These are phyloP conservation scores for Rachycentron canadum DNA, from an alignment of 2,797 vertebrate genomes.

Conservation along the genomic window DNA sequence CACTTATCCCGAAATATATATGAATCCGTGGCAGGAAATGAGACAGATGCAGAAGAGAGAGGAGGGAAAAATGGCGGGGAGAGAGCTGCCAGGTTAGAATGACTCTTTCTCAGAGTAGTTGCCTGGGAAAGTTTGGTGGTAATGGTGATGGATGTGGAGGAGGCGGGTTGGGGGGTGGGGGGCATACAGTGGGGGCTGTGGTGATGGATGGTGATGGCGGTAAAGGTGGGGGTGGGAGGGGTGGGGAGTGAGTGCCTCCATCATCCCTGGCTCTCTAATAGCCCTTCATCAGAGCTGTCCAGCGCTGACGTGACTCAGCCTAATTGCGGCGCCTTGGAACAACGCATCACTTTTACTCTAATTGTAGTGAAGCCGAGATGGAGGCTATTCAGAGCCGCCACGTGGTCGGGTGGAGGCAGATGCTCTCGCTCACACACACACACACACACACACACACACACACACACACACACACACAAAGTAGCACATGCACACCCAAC, in stretches of 20 bases:
- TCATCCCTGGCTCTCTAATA: conserved; percentile 73
- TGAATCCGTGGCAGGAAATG: conserved; percentile 76
- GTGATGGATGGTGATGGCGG: conserved; percentile 64
- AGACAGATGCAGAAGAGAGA: conserved; percentile 74
- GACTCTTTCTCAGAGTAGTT: conserved; percentile 63
- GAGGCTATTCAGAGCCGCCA: conserved; percentile 66
- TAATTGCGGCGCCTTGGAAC: conserved; percentile 80
- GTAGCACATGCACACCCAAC: conserved; percentile 27
- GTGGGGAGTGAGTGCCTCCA: conserved; percentile 62
- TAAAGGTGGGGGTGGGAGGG: conserved; percentile 45
- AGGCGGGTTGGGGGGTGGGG: conserved; percentile 10
- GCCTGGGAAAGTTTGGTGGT: conserved; percentile 70
- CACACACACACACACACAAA: neutral
- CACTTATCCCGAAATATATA: conserved; percentile 81
- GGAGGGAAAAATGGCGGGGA: conserved; percentile 59
- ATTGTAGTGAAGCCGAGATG: conserved; percentile 70
- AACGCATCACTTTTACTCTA: conserved; percentile 68
- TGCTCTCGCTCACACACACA: conserved; percentile 5
- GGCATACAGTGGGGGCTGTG: conserved; percentile 17
- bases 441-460: conserved; percentile 16
- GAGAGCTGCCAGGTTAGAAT: conserved; percentile 70
- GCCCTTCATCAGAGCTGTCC: conserved; percentile 74
- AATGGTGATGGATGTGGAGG: conserved; percentile 75
- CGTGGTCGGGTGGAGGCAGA: conserved; percentile 49
- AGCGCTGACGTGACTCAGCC: conserved; percentile 74